Base-by-base conservation (phyloP, 2,113 vertebrate species). In the Ia io region DNA sequence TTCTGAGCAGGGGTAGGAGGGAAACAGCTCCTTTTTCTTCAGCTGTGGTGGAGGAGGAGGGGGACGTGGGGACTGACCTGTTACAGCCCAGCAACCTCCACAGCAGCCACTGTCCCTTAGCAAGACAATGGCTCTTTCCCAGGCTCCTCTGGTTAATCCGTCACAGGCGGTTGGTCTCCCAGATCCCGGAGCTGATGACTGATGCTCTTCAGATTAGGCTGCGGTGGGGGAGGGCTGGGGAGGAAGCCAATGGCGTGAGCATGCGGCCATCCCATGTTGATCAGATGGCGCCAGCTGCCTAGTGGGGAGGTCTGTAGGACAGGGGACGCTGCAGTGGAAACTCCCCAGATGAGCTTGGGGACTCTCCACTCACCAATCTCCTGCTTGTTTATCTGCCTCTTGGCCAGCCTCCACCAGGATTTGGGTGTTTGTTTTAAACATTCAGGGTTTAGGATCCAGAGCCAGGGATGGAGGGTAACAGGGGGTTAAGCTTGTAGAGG, bases 291-390 rank as follows among this genome's bases (percentile, higher is more conserved):
- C 65, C 40, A 35, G 94, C 87, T 87, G 82, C 84, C 53, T 13
- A 13, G 28, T 4, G 16, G 47, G 25, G 59, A 96, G 83, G 32
- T 14, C 74, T 9, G 47, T 3, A 20, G 25, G 42, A n/a, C 84
- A 30, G 85, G 59, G 76, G 74, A 78, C 79, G 44, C 63, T 53
- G 84, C 70, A 87, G 51, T 91, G 96, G 96, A 96, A 97, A 97
- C 79, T 95, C 76, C 86, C 95, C 90, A 47, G 59, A 92, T 4
- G 51, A 86, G 22, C 84, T 53, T n/a, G 87, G 90, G 40, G 76
- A 95, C 51, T 89, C 91, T 89, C 74, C 59, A 30, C 49, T 47
- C n/a, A 13, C 78, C 82, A 32, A 7, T 1, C 37, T 85, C 53
- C 61, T 78, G 73, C 78, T 73, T 96, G 90, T 94, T 95, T 95